Evolutionary conservation across 2,113 vertebrate genomes (phyloP).

Genomic region (Syrrhaptes paradoxus): DNA sequence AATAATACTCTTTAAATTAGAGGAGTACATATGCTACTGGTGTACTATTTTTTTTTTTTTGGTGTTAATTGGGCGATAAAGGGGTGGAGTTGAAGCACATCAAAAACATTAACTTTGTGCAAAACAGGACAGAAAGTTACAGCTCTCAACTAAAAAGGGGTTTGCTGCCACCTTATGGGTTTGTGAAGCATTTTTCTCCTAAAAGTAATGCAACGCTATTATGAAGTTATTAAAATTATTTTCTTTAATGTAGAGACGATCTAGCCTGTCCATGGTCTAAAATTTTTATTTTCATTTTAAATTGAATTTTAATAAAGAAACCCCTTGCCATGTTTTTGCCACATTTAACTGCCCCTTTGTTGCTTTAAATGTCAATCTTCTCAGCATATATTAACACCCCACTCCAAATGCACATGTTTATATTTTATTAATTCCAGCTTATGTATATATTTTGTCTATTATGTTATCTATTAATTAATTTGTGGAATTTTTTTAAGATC

Average conservation of each 20-base stretch:
- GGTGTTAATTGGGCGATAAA: neutral
- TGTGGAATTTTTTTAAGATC: neutral
- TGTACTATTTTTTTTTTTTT: neutral
- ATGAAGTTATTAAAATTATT: neutral
- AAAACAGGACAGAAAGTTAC: neutral
- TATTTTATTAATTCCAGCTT: neutral
- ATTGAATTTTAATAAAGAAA: neutral
- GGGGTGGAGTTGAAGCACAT: neutral
- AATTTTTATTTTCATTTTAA: neutral
- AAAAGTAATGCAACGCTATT: neutral
- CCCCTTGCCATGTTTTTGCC: neutral
- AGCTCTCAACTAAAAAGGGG: neutral
- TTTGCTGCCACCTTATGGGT: conserved; percentile 79
- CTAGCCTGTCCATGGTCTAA: neutral
- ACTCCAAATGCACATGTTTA: neutral
- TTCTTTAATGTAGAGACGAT: neutral
- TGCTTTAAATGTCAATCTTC: neutral
- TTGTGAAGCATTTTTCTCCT: conserved; percentile 4
- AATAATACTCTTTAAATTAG: neutral
- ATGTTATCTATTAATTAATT: neutral
- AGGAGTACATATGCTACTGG: neutral
- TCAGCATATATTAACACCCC: neutral
- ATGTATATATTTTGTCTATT: neutral
- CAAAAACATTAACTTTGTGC: neutral
- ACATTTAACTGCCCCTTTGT: neutral